A percentile compares a stretch with the other conserved stretches of the same genome.
Evolutionary conservation across 37 sponge, comb jelly and placozoan genomes (phyloP).

Genomic region (Spongilla lacustris): DNA sequence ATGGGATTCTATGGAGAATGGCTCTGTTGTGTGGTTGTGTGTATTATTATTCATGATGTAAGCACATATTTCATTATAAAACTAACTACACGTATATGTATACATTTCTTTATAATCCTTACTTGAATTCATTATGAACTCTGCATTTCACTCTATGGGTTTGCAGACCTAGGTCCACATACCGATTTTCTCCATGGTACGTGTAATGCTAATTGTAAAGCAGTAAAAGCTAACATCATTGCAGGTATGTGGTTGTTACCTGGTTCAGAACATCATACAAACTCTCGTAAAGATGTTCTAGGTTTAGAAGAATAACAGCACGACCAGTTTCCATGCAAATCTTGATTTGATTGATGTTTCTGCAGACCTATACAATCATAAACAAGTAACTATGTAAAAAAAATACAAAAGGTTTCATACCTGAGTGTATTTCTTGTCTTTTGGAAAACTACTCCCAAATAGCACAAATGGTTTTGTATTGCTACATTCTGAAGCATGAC

Average conservation of each 20-base stretch:
- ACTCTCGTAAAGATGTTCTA: slow-evolving; percentile 95
- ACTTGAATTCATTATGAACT: slow-evolving; percentile 84
- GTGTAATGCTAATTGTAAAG: slow-evolving; percentile 84
- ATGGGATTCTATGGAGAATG: too few species aligned
- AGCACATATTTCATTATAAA: too few species aligned
- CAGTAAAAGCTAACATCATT: too few species aligned
- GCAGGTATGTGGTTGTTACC: too few species aligned
- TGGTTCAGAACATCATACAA: slow-evolving; percentile 95
- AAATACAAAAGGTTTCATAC: slow-evolving; percentile 21
- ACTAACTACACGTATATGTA: too few species aligned
- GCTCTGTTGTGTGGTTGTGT: too few species aligned
- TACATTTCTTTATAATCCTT: too few species aligned
- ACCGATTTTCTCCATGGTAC: slow-evolving; percentile 53
- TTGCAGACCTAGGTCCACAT: slow-evolving; percentile 92
- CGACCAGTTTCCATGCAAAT: slow-evolving; percentile 95
- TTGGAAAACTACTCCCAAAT: slow-evolving; percentile 94
- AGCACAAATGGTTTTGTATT: slow-evolving; percentile 68
- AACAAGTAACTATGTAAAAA: not conserved
- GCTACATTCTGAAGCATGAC: slow-evolving; percentile 4
- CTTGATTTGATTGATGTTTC: slow-evolving; percentile 94
- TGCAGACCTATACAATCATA: slow-evolving; percentile 80
- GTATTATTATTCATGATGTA: too few species aligned
- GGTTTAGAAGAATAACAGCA: slow-evolving; percentile 85
- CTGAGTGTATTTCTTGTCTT: slow-evolving; percentile 92
- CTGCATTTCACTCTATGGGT: slow-evolving; percentile 87